Evolutionary conservation across 2,888 invertebrate species (phyloP), one percentile per base, ranked within the genome.

Genomic region (Nebria salina): DNA sequence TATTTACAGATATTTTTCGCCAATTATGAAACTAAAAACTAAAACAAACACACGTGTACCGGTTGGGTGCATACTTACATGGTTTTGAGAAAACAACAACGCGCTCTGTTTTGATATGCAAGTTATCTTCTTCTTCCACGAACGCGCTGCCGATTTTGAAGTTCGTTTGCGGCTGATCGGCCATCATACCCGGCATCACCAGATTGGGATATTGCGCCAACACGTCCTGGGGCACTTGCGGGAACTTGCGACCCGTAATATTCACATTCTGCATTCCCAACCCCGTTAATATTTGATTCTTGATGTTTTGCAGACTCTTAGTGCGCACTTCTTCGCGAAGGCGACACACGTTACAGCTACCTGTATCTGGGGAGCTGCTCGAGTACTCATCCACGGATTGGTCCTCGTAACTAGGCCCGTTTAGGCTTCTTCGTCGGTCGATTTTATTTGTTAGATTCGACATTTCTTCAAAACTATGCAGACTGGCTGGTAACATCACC

Each of bases 41-140:
- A 34, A 34, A 34, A 34, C 34, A 34, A 34, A 34, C 34, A 34
- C 34, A 34, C 34, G 34, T 34, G 34, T 34, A 34, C 34, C 34
- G 34, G 5, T 5, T 34, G 34, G 34, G 5, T 34, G 34, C 34
- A 34, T 34, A 89, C 89, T 89, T 87, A 89, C 89, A 88, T 82
- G 86, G 87, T 84, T 89, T 93, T 86, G 93, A 93, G 89, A 94
- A 94, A 84, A 92, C 92, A 88, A 94, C 89, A 85, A 94, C 91
- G 86, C 92, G 92, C 87, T 94, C 92, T 83, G 93, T 93, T 86
- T 92, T 91, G 84, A 93, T 92, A 86, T 93, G 92, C 89, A 91
- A 93, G 87, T 93, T 93, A 86, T 94, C 93, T 83, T 92, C 90
- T 88, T 93, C 89, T 88, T 92, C 88, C 88, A 90, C 89, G 88